These are phyloP conservation scores for Trididemnum nubilum DNA, from an alignment of 23 tunicate genomes.

Conservation along the genomic window DNA sequence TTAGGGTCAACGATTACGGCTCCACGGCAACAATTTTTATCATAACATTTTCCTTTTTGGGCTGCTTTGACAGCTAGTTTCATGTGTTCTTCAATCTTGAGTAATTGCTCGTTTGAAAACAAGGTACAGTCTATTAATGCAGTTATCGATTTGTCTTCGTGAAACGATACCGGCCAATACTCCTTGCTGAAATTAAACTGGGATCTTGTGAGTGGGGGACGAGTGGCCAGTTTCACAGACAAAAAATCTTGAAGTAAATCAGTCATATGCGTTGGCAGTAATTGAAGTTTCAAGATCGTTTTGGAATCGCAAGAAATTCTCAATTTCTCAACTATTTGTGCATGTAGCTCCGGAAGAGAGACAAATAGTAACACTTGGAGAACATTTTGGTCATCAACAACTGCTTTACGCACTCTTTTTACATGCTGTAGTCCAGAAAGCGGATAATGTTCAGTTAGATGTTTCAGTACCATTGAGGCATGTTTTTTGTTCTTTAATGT, in stretches of 20 bases:
- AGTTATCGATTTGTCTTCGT: constrained; percentile 71
- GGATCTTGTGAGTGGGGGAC: constrained; percentile 61
- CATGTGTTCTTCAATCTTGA: constrained; percentile 35
- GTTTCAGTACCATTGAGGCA: constrained; percentile 40
- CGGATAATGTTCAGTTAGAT: constrained; percentile 39
- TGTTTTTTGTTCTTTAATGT: constrained; percentile 29
- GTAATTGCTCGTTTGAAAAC: constrained; percentile 40
- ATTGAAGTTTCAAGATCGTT: not conserved
- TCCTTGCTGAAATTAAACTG: constrained; percentile 76
- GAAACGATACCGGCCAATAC: constrained; percentile 91
- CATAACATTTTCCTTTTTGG: constrained; percentile 16
- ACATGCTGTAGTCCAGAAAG: constrained; percentile 56
- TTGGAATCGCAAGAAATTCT: not conserved
- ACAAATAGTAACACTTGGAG: constrained; percentile 58
- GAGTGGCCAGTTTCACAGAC: constrained; percentile 42
- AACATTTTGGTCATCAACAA: not conserved
- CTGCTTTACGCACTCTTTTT: constrained; percentile 60
- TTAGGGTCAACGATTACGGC: constrained; percentile 60
- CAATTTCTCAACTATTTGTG: not conserved
- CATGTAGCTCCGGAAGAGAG: constrained; percentile 6
- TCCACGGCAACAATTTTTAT: constrained; percentile 1
- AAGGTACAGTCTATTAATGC: constrained; percentile 42
- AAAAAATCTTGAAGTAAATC: not conserved
- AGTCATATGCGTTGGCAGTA: not conserved
- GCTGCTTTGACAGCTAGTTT: constrained; percentile 36